Evolutionary conservation across 2,797 vertebrate genomes (phyloP).

Genomic region (Erpetoichthys calabaricus): DNA sequence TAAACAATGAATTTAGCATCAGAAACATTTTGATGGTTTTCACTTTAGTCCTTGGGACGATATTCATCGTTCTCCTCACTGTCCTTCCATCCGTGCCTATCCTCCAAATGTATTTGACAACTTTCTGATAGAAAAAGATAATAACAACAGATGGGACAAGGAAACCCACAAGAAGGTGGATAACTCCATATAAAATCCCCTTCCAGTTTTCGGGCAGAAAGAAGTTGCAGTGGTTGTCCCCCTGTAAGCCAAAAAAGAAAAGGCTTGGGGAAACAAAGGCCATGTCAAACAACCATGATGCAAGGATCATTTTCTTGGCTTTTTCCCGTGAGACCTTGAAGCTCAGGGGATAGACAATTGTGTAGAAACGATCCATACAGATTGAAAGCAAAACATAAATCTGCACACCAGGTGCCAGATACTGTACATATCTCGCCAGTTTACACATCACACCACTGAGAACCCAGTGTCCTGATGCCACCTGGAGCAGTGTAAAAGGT

Average conservation of each 20-base stretch:
- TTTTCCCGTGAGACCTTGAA: conserved; percentile 91
- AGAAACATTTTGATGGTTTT: conserved; percentile 97
- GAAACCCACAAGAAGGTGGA: conserved; percentile 65
- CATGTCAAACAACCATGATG: conserved; percentile 65
- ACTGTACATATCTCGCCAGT: conserved; percentile 65
- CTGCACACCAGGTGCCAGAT: conserved; percentile 75
- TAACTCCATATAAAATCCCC: conserved; percentile 43
- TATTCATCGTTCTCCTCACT: conserved; percentile 80
- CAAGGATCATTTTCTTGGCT: conserved; percentile 81
- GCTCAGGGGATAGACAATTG: conserved; percentile 76
- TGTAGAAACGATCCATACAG: conserved; percentile 79
- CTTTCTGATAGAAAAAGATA: conserved; percentile 71
- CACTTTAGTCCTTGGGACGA: conserved; percentile 87
- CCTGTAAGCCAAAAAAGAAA: conserved; percentile 58
- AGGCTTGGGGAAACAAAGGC: conserved; percentile 60
- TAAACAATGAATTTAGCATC: conserved; percentile 69
- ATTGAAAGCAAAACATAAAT: conserved; percentile 77
- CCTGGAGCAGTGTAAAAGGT: conserved; percentile 72
- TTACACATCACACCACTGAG: conserved; percentile 58
- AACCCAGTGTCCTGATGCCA: conserved; percentile 56
- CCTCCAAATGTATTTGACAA: conserved; percentile 87
- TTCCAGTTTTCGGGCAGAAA: conserved; percentile 69
- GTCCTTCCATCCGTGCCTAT: conserved; percentile 66
- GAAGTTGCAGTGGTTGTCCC: conserved; percentile 58
- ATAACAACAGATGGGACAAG: conserved; percentile 61